Evolutionary conservation across 2,888 invertebrate species (phyloP), one percentile per base, ranked within the genome.

Genomic region (Mamestra brassicae): DNA sequence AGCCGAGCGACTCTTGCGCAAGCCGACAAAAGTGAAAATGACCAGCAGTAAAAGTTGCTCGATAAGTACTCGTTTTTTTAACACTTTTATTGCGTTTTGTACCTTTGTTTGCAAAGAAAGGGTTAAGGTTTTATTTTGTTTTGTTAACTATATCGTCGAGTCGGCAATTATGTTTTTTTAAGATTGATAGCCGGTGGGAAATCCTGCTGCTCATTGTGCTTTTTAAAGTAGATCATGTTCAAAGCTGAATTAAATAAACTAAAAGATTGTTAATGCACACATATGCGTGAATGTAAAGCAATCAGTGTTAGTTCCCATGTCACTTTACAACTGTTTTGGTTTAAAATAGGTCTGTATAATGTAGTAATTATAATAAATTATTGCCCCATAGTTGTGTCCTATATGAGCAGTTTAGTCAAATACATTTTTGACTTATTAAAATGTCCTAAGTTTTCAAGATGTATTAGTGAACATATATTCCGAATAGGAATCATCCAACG

Each of bases 21-120:
- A 95, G 92, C 87, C 87, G 94, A 95, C 95, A 96, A 96, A 96
- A 95, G 96, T 96, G 95, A 96, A 95, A 95, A 91, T 92, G 79
- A 81, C 89, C 85, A 89, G 88, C 91, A 93, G 94, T 95, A 94
- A 95, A 95, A 94, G 92, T 93, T 87, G 85, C 66, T 57, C 85
- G 85, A 89, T 90, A 89, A 89, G 78, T 86, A 84, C 76, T 73
- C 76, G 68, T 84, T 85, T 84, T 87, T 86, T 76, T 68, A 83
- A 77, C 74, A 86, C 82, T 87, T 87, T 86, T 86, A 85, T 86
- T 85, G 85, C 85, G 63, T 64, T 62, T 62, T 26, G 17, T 68
- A 77, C 81, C 88, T 89, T 89, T 89, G 85, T 86, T 87, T 81
- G 80, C 36, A 71, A 65, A 71, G 71, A 88, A 90, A 90, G 90